phyloP scores from a whole-genome alignment of 2,797 vertebrate species.

The Serranus cabrilla region DNA sequence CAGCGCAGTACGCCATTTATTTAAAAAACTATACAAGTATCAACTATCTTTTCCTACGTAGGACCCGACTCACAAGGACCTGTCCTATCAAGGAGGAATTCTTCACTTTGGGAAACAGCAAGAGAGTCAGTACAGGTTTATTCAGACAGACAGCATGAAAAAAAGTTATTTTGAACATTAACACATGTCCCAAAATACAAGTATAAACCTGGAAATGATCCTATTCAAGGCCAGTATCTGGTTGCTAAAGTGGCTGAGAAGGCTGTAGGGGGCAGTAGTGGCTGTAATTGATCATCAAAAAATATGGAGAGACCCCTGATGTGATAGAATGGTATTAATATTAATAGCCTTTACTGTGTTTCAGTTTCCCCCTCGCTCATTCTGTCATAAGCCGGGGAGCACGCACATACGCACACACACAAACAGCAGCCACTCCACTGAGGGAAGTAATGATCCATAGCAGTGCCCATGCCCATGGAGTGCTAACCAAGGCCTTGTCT shows the following conservation, averaged over 20 bases:
- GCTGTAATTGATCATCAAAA: constrained; percentile 62
- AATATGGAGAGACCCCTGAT: constrained; percentile 68
- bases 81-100: too few relatives aligned
- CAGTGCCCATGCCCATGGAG: constrained; percentile 72
- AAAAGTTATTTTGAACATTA: too few relatives aligned
- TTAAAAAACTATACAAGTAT: too few relatives aligned
- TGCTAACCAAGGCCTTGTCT: constrained; percentile 68
- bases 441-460: constrained; percentile 83
- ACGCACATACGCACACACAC: constrained; percentile 9
- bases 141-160: too few relatives aligned
- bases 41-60: too few relatives aligned
- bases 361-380: constrained; percentile 59
- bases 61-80: too few relatives aligned
- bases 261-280: constrained; percentile 81
- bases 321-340: constrained; percentile 83
- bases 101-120: too few relatives aligned
- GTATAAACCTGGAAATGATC: not conserved
- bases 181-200: too few relatives aligned
- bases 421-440: constrained; percentile 54
- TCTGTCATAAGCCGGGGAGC: constrained; percentile 50
- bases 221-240: constrained; percentile 18
- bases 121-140: too few relatives aligned
- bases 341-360: constrained; percentile 76
- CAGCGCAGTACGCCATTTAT: too few relatives aligned
- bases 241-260: constrained; percentile 29